Percentiles rank a stretch among this genome's conserved stretches.
Conservation (phyloP, 2,797 vertebrate genomes). For the Sebastes matsubarae region DNA sequence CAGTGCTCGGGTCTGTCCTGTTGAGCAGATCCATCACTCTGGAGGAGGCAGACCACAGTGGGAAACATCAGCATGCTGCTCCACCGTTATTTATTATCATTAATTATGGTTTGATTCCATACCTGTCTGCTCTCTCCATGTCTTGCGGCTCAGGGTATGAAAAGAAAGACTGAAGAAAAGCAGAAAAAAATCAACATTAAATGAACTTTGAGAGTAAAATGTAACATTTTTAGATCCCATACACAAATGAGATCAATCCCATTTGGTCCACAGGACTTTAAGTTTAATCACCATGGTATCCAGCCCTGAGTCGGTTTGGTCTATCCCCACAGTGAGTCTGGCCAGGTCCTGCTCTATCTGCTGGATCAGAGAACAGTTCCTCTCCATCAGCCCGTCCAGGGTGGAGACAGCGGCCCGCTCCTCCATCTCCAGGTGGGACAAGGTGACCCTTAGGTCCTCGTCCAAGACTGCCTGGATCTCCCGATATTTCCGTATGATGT, state of each 20-base stretch:
- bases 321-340: conserved; percentile 57
- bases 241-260: background rate
- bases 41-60: conserved; percentile 10
- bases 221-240: background rate
- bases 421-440: conserved; percentile 83
- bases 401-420: conserved; percentile 74
- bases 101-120: conserved; percentile 3
- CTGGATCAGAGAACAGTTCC: conserved; percentile 78
- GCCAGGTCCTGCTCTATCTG: conserved; percentile 80
- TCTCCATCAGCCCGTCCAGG: conserved; percentile 79
- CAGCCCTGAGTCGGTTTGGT: conserved; percentile 38
- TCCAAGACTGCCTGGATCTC: conserved; percentile 81
- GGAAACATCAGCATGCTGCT: conserved; percentile 7
- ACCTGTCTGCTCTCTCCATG: conserved; percentile 69
- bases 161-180: conserved; percentile 48
- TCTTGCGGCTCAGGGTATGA: conserved; percentile 52
- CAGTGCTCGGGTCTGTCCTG: conserved; percentile 73
- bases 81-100: background rate
- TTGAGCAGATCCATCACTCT: conserved; percentile 78
- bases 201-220: background rate
- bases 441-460: conserved; percentile 78
- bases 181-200: background rate
- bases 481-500: conserved; percentile 76
- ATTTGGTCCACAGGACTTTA: background rate
- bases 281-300: conserved; percentile 55